Base-by-base conservation (phyloP, 2,113 vertebrate species). In the Serilophus lunatus region DNA sequence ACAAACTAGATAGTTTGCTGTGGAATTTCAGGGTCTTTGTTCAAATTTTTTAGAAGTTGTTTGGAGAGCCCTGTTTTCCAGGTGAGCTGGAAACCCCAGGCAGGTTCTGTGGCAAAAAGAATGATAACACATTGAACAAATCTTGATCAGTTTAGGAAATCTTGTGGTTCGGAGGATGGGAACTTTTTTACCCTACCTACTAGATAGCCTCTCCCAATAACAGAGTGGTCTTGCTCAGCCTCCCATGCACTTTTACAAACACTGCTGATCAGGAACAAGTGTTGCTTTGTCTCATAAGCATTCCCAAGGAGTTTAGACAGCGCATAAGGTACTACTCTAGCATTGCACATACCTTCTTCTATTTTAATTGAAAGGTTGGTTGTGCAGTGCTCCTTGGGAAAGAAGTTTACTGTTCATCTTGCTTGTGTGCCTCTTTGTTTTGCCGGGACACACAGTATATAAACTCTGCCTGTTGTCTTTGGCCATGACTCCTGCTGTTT, bases 371-470 rank as follows among this genome's bases (percentile, higher is more conserved):
- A 7, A 45, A 81, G 38, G 10, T 18, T 70, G 29, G 24, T 56
- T 56, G 12, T 2, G 0, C 35, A 13, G 12, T 71, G 33, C 36
- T 93, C 64, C 51, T 44, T 57, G 38, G 61, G 75, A 82, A 89
- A 38, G 12, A 38, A 25, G 12, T 36, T 75, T 74, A 11, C 40
- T 66, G 29, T 61, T 81, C 23, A 0, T 42, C 11, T 10, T 42
- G 56, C 45, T 66, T 50, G 26, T 78, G 29, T 68, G 65, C 23
- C 60, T 92, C 28, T 36, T 61, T 28, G 24, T 78, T 81, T 78
- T 6, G 1, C 51, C 24, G 33, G 64, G 23, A 40, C 47, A 23
- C 1, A 2, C 22, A 15, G 51, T 10, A 0, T 15, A 10, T 47
- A 38, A 89, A 49, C 36, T 35, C 47, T 76, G 38, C 31, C 18